Evolutionary conservation across 2,797 vertebrate genomes (phyloP).

Genomic region (Meda fulgida): DNA sequence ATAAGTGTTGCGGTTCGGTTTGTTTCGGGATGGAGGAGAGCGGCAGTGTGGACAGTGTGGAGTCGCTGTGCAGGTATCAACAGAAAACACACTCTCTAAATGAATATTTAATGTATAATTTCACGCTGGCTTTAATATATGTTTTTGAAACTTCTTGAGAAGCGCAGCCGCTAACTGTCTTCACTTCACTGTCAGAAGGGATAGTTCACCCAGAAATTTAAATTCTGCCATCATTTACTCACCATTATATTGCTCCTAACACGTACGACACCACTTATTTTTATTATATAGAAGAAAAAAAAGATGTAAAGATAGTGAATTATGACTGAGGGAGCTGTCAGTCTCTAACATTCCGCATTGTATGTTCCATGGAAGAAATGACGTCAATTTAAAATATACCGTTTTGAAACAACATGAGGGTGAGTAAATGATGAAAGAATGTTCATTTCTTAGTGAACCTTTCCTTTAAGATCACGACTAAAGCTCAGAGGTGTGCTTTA

Average conservation of each 20-base stretch:
- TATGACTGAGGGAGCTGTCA: not conserved
- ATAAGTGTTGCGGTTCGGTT: not conserved
- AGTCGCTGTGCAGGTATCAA: slow-evolving; percentile 63
- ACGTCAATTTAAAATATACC: not conserved
- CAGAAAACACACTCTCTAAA: not conserved
- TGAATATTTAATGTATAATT: not conserved
- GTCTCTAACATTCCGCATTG: not conserved
- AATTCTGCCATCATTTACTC: not conserved
- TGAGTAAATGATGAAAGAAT: not conserved
- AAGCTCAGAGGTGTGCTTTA: not conserved
- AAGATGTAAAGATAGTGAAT: not conserved
- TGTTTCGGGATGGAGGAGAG: slow-evolving; percentile 24
- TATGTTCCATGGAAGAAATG: not conserved
- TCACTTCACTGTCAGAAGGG: not conserved
- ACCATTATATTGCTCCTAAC: not conserved
- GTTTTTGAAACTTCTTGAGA: not conserved
- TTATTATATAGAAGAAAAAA: not conserved
- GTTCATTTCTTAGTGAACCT: not conserved
- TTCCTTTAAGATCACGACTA: not conserved
- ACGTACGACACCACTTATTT: not conserved
- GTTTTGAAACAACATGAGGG: not conserved
- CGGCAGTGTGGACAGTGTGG: slow-evolving; percentile 57
- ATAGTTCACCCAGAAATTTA: not conserved
- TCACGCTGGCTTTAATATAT: not conserved
- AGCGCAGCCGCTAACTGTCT: not conserved